Conservation (phyloP, 2,797 vertebrate genomes). For the Zalophus californianus region DNA sequence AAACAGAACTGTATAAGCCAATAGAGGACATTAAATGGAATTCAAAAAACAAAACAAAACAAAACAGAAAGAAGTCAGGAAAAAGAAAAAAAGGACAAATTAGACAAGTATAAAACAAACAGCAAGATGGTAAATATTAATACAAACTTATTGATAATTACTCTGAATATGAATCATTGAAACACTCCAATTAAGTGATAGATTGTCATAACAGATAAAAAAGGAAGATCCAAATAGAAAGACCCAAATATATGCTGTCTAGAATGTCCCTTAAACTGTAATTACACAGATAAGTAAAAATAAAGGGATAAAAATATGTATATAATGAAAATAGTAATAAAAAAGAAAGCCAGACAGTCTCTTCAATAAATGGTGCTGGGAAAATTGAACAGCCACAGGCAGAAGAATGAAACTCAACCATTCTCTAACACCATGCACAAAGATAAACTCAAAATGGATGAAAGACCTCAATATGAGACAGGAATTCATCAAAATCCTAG, state of each 20-base stretch:
- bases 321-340: background rate
- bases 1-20: background rate
- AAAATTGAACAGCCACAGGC: no score
- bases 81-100: background rate
- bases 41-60: background rate
- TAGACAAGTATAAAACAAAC: background rate
- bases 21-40: background rate
- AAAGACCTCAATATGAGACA: no score
- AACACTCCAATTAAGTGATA: background rate
- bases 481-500: no score
- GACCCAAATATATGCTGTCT: background rate
- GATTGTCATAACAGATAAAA: background rate
- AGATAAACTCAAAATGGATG: no score
- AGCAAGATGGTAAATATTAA: background rate
- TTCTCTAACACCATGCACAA: no score
- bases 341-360: background rate
- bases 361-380: no score
- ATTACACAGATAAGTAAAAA: background rate
- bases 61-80: background rate
- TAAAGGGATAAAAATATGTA: background rate
- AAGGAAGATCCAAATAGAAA: background rate
- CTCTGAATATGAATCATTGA: background rate
- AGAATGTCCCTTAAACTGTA: background rate
- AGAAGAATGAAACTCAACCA: no score
- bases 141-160: background rate